phyloP scores from a whole-genome alignment of 2,888 invertebrate genomes.

The Diaprepes abbreviatus region DNA sequence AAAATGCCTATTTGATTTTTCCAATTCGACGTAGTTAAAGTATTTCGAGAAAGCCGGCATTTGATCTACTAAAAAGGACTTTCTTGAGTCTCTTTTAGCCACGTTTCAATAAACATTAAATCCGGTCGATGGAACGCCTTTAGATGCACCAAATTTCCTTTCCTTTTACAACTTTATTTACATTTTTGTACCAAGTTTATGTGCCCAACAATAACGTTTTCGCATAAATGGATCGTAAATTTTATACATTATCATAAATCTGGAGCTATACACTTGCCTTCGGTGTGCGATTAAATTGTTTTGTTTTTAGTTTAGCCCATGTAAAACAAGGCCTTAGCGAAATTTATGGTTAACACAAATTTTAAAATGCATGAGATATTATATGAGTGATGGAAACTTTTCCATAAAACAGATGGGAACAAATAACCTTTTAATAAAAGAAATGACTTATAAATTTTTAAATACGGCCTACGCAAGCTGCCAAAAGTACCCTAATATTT shows the following conservation, averaged over 20 bases:
- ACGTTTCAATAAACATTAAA: conserved; percentile 47
- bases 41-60: conserved; percentile 12
- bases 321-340: conserved; percentile 23
- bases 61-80: conserved; percentile 38
- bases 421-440: conserved; percentile 5
- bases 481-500: too few species aligned
- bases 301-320: conserved; percentile 37
- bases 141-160: conserved; percentile 39
- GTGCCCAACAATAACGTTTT: conserved; percentile 42
- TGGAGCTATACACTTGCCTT: conserved; percentile 35
- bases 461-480: too few species aligned
- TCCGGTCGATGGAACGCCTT: conserved; percentile 40
- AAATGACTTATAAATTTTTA: conserved; percentile 4
- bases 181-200: conserved; percentile 45
- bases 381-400: conserved; percentile 20
- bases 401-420: conserved; percentile 28
- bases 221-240: conserved; percentile 44
- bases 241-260: conserved; percentile 45
- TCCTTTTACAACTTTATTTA: conserved; percentile 43
- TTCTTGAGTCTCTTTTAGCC: conserved; percentile 31
- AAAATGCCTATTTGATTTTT: too few species aligned
- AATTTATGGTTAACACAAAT: conserved; percentile 35
- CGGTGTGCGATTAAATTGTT: conserved; percentile 42
- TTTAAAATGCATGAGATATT: conserved; percentile 46
- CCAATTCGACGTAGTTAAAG: too few species aligned